Evolutionary conservation across 2,888 invertebrate genomes (phyloP).

Genomic region (Aphidoletes aphidimyza): DNA sequence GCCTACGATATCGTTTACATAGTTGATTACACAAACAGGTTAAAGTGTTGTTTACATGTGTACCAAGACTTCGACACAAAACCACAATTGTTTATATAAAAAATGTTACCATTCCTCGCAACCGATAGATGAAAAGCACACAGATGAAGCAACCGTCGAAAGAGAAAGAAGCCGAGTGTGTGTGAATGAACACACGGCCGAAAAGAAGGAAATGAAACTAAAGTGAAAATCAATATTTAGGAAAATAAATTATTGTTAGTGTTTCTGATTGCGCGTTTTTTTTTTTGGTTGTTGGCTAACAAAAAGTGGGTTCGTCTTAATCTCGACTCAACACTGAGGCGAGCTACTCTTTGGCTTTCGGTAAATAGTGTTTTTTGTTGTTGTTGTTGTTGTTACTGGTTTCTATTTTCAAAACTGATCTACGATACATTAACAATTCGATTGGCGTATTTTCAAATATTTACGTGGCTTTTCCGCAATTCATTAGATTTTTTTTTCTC

Average conservation of each 20-base stretch:
- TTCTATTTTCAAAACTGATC: not conserved
- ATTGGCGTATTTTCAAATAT: not conserved
- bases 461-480: conserved; percentile 31
- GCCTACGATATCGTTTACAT: not conserved
- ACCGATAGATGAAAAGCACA: not conserved
- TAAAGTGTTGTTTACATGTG: conserved; percentile 44
- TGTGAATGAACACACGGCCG: not conserved
- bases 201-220: not conserved
- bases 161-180: not conserved
- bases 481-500: too few relatives aligned
- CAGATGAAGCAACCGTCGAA: not conserved
- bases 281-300: not conserved
- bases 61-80: conserved; percentile 47
- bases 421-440: not conserved
- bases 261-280: not conserved
- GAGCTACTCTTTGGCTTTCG: not conserved
- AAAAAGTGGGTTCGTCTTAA: conserved; percentile 48
- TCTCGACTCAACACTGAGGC: not conserved
- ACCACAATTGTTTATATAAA: conserved; percentile 47
- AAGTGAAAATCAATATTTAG: conserved; percentile 53
- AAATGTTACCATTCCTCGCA: not conserved
- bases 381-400: not conserved
- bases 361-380: not conserved
- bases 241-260: conserved; percentile 50
- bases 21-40: conserved; percentile 46